Percentiles rank a stretch among this genome's conserved stretches.
phyloP scores from a whole-genome alignment of 2,113 vertebrate genomes.

The Synchiropus splendidus region DNA sequence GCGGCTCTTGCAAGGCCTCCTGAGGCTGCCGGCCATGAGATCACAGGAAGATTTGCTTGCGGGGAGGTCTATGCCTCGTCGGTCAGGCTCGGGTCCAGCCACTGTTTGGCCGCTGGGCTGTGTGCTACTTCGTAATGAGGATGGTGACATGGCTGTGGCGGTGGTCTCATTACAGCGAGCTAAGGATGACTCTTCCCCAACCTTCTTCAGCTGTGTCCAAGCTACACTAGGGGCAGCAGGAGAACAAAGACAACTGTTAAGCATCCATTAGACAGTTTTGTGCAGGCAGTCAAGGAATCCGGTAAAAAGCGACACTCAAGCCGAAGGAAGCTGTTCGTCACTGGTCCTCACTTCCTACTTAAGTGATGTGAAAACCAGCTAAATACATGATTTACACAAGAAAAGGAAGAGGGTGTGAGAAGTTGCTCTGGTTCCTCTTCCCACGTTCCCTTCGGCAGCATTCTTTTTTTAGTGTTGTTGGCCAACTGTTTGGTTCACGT shows the following conservation, averaged over 20 bases:
- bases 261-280: slow-evolving; percentile 59
- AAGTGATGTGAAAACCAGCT: too few relatives aligned
- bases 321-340: too few relatives aligned
- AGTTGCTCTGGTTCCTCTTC: too few relatives aligned
- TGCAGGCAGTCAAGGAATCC: too few relatives aligned
- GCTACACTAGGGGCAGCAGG: slow-evolving; percentile 98
- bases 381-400: too few relatives aligned
- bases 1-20: slow-evolving; percentile 68
- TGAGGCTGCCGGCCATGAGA: slow-evolving; percentile 71
- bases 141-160: slow-evolving; percentile 77
- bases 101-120: slow-evolving; percentile 80
- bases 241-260: slow-evolving; percentile 86
- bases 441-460: too few relatives aligned
- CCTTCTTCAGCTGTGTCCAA: slow-evolving; percentile 86
- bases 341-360: too few relatives aligned
- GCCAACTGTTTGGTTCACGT: too few relatives aligned
- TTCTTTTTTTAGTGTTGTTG: too few relatives aligned
- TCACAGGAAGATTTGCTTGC: slow-evolving; percentile 69
- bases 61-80: slow-evolving; percentile 66
- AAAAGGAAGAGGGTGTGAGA: too few relatives aligned
- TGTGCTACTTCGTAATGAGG: slow-evolving; percentile 68
- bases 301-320: too few relatives aligned
- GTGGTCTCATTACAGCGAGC: slow-evolving; percentile 80
- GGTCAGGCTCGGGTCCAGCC: slow-evolving; percentile 74
- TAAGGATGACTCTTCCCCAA: slow-evolving; percentile 81